Evolutionary conservation across 1,140 invertebrate genomes (phyloP).

Genomic region (Achatina immaculata): DNA sequence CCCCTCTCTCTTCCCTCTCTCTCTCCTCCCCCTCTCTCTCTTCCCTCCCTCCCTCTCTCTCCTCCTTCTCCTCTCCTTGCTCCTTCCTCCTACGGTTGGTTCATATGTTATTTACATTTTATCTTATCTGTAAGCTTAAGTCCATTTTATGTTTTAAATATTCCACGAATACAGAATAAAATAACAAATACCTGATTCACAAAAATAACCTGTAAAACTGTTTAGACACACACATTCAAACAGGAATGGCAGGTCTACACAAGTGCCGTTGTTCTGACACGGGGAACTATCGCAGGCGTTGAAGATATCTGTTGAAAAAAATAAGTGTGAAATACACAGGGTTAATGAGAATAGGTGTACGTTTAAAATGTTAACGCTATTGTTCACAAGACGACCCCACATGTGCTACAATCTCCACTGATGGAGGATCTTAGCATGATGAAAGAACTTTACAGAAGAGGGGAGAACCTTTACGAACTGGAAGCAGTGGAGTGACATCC

Average conservation of each 20-base stretch:
- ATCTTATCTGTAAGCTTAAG: too few relatives aligned
- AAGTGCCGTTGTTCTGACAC: background rate
- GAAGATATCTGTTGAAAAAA: background rate
- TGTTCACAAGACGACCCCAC: too few relatives aligned
- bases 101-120: too few relatives aligned
- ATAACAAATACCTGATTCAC: background rate
- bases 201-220: background rate
- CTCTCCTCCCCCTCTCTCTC: background rate
- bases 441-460: too few relatives aligned
- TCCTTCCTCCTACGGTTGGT: background rate
- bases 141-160: too few relatives aligned
- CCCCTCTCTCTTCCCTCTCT: background rate
- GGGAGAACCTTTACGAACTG: too few relatives aligned
- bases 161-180: too few relatives aligned
- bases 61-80: background rate
- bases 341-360: too few relatives aligned
- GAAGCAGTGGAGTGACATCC: too few relatives aligned
- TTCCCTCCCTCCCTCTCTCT: slow-evolving; percentile 12
- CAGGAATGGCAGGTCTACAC: background rate
- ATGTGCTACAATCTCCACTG: too few relatives aligned
- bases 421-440: too few relatives aligned
- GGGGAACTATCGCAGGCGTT: background rate
- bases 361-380: too few relatives aligned
- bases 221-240: background rate
- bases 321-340: background rate